A percentile compares a stretch with the other conserved stretches of the same genome.
Conservation (phyloP, 2,113 vertebrate genomes). For the Plecturocebus donacophilus region DNA sequence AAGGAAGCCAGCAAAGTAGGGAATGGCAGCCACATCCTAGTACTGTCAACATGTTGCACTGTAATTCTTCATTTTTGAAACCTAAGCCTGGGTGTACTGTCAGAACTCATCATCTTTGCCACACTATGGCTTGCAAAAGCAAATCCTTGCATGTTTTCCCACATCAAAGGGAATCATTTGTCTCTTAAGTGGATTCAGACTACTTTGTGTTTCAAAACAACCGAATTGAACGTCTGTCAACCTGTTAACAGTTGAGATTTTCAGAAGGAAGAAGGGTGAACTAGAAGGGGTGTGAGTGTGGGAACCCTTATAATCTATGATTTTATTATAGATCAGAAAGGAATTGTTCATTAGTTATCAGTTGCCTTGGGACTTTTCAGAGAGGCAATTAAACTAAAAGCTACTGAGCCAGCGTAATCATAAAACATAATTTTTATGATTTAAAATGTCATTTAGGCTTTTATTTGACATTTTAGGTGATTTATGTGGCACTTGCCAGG, state of each 20-base stretch:
- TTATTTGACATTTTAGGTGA: slow-evolving; percentile 37
- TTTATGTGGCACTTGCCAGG: neutral
- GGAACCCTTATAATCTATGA: neutral
- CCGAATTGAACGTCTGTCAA: neutral
- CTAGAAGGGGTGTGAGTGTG: neutral
- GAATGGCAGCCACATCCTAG: neutral
- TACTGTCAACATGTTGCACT: neutral
- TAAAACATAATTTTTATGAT: slow-evolving; percentile 38
- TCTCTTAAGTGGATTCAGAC: neutral
- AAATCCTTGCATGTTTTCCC: neutral
- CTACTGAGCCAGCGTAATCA: neutral
- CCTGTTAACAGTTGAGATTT: neutral
- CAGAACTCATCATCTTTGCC: too few species aligned
- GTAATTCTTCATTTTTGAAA: neutral
- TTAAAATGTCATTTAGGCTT: slow-evolving; percentile 25
- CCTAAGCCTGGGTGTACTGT: neutral
- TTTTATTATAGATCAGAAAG: neutral
- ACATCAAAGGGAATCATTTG: neutral
- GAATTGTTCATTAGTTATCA: neutral
- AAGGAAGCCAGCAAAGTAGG: neutral
- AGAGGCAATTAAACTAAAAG: slow-evolving; percentile 12
- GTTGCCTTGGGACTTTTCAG: neutral
- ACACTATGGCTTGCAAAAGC: neutral
- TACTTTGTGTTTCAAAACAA: neutral
- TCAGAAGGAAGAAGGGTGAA: neutral